Conservation (phyloP, 92 coral and sea anemone genomes). For the Siderastrea radians region DNA sequence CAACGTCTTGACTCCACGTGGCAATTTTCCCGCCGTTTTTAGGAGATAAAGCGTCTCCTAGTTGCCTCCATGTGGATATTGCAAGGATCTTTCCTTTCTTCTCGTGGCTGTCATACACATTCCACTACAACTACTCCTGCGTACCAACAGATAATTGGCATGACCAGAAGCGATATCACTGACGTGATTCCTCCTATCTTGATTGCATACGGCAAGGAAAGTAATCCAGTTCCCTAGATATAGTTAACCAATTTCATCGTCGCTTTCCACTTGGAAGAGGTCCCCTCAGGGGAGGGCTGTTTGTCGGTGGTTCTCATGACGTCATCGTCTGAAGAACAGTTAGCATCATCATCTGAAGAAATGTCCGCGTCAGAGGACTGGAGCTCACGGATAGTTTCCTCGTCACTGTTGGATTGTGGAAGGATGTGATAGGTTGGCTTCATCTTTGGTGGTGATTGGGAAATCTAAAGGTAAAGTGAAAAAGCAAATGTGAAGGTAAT, state of each 20-base stretch:
- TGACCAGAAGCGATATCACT: background rate
- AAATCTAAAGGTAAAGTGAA: background rate
- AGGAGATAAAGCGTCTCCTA: slow-evolving; percentile 9
- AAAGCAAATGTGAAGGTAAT: background rate
- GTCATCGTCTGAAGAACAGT: background rate
- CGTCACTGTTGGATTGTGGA: background rate
- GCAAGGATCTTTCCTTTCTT: background rate
- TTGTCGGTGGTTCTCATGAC: background rate
- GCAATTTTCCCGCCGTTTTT: slow-evolving; percentile 14
- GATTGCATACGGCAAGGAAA: slow-evolving; percentile 6
- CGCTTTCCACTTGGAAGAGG: slow-evolving; percentile 6
- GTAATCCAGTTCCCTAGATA: background rate
- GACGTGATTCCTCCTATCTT: slow-evolving; percentile 7
- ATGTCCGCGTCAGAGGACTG: background rate
- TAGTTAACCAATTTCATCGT: background rate
- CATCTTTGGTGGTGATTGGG: background rate
- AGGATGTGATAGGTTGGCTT: background rate
- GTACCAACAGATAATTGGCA: slow-evolving; percentile 15
- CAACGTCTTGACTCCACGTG: background rate
- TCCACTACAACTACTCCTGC: background rate
- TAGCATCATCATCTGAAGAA: background rate
- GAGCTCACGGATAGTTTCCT: background rate
- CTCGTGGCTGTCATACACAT: background rate
- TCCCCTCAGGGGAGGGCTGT: background rate
- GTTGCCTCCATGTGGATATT: background rate